Evolutionary conservation across 1,140 invertebrate genomes (phyloP).

Genomic region (Anthonomus grandis): DNA sequence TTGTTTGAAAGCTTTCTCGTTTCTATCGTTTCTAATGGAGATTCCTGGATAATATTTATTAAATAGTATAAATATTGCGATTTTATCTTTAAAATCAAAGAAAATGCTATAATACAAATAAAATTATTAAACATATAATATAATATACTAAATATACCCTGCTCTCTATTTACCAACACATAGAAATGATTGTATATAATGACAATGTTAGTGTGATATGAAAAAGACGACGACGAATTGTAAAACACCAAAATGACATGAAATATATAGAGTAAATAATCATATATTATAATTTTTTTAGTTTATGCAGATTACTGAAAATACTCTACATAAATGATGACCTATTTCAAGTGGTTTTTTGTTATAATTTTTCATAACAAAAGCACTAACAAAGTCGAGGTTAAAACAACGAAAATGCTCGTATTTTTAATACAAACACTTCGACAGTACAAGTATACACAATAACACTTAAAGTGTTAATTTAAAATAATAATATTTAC

Average conservation of each 20-base stretch:
- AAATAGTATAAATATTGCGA: slow-evolving; percentile 1
- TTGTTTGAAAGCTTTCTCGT: slow-evolving; percentile 13
- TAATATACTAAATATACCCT: slow-evolving; percentile 10
- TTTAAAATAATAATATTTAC: slow-evolving; percentile 30
- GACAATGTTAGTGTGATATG: slow-evolving; percentile 28
- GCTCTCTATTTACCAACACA: slow-evolving; percentile 3
- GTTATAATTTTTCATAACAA: slow-evolving; percentile 43
- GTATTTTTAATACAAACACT: slow-evolving; percentile 45
- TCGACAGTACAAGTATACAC: slow-evolving; percentile 39
- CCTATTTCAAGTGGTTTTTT: slow-evolving; percentile 28
- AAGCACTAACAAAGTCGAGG: slow-evolving; percentile 39
- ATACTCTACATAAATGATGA: slow-evolving; percentile 8
- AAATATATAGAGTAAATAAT: not conserved
- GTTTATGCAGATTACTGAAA: not conserved
- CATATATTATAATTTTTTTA: not conserved
- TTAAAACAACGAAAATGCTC: slow-evolving; percentile 35
- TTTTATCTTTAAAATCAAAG: too few species aligned
- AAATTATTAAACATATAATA: not conserved
- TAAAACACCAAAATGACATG: not conserved
- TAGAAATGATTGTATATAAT: slow-evolving; percentile 12
- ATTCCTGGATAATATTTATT: too few species aligned
- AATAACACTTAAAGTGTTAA: slow-evolving; percentile 34
- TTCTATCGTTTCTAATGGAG: too few species aligned
- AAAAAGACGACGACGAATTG: slow-evolving; percentile 13
- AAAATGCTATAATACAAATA: not conserved